Percentiles rank a stretch among this genome's conserved stretches.
phyloP scores from a whole-genome alignment of 1,140 invertebrate species.

The Zaprionus inermis region DNA sequence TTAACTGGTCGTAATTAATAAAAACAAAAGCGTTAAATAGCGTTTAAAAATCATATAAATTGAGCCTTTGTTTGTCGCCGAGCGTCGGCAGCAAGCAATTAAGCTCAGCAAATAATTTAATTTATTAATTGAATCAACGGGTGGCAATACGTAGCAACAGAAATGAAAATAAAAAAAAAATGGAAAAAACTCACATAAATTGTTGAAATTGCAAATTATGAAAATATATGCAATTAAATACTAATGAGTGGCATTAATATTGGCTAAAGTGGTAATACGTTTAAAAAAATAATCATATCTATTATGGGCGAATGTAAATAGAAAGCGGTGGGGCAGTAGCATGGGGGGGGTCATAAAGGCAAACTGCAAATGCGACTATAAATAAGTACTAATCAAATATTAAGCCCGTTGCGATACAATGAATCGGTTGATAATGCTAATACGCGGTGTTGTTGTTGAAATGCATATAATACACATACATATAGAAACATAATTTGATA shows the following conservation, averaged over 20 bases:
- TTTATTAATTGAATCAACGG: constrained; percentile 66
- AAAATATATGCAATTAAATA: constrained; percentile 68
- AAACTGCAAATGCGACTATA: neutral
- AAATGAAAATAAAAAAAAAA: constrained; percentile 8
- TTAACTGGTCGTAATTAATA: constrained; percentile 61
- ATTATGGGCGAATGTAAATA: constrained; percentile 9
- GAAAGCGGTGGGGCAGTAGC: neutral
- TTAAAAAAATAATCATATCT: constrained; percentile 45
- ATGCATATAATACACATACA: neutral
- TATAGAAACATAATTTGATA: neutral
- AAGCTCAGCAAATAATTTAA: constrained; percentile 72
- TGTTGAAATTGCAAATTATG: constrained; percentile 65
- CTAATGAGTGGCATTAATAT: constrained; percentile 67
- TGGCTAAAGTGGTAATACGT: constrained; percentile 58
- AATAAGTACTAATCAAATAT: constrained; percentile 32
- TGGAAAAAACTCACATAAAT: constrained; percentile 52
- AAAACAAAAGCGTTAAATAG: constrained; percentile 61
- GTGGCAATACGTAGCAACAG: neutral
- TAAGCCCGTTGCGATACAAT: constrained; percentile 7
- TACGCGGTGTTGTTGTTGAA: neutral
- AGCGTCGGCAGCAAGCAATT: constrained; percentile 63
- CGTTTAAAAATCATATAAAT: constrained; percentile 57
- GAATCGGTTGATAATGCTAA: constrained; percentile 4
- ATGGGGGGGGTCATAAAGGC: neutral
- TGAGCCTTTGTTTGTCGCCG: constrained; percentile 58